A percentile compares a stretch with the other conserved stretches of the same genome.
Conservation (phyloP, 2,797 vertebrate species). For the Catamblyrhynchus diadema region DNA sequence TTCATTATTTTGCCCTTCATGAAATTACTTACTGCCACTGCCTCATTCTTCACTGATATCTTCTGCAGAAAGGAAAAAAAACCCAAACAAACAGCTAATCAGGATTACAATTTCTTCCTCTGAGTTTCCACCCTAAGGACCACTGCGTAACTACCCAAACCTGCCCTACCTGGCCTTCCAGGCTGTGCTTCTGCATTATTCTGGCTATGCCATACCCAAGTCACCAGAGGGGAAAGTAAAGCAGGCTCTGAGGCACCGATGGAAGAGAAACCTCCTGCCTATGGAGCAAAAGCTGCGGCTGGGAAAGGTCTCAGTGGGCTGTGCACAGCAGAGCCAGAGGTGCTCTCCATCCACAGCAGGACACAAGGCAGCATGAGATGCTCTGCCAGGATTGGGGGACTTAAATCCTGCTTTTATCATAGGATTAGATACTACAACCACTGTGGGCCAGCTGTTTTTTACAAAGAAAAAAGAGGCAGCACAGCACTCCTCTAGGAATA, state of each 20-base stretch:
- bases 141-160: not conserved
- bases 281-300: not conserved
- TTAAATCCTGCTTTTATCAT: not conserved
- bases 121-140: not conserved
- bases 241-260: not conserved
- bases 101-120: not conserved
- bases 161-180: not conserved
- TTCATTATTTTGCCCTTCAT: not conserved
- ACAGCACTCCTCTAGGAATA: not conserved
- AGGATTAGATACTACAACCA: not conserved
- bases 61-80: not conserved
- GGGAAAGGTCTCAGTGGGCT: not conserved
- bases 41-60: not conserved
- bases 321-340: not conserved
- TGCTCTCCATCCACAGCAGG: not conserved
- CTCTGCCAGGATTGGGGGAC: not conserved
- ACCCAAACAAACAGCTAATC: not conserved
- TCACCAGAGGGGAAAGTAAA: not conserved
- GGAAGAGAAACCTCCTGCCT: not conserved
- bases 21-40: not conserved
- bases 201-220: not conserved
- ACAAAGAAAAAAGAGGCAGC: not conserved
- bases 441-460: not conserved
- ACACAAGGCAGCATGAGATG: rapidly evolving
- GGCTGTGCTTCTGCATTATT: not conserved